Percentiles rank a stretch among this genome's conserved stretches.
These are phyloP conservation scores for Gymnoscopelus braueri DNA, from an alignment of 2,797 vertebrate genomes.

Conservation along the genomic window DNA sequence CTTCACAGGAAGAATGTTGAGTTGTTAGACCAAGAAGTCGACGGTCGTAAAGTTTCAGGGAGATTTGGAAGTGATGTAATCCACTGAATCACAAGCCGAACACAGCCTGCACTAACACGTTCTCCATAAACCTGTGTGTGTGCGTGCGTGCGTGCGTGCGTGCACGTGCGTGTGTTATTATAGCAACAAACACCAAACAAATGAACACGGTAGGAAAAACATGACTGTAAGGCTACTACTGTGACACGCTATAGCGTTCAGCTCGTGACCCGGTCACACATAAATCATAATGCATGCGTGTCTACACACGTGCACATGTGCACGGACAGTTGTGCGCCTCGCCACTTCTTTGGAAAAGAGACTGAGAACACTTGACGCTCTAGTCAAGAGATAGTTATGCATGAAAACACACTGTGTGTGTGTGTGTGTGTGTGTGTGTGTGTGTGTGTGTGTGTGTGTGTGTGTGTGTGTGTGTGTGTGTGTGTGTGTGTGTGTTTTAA, in stretches of 20 bases:
- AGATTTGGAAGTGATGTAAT: constrained; percentile 40
- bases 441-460: constrained; percentile 1
- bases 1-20: constrained; percentile 30
- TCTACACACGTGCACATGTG: constrained; percentile 18
- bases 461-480: neutral
- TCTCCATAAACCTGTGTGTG: constrained; percentile 17
- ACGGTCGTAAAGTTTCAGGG: constrained; percentile 13
- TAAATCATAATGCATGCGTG: neutral
- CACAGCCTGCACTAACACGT: constrained; percentile 59
- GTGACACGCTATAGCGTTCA: too few species aligned
- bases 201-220: constrained; percentile 10
- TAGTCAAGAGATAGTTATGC: neutral
- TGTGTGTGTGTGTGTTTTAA: neutral
- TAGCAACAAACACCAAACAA: constrained; percentile 23
- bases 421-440: neutral
- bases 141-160: neutral
- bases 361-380: too few species aligned
- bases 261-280: too few species aligned
- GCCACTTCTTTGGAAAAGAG: neutral
- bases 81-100: constrained; percentile 29
- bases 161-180: neutral
- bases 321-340: constrained; percentile 1
- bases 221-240: neutral
- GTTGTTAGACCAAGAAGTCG: neutral
- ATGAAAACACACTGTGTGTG: neutral